phyloP scores from a whole-genome alignment of 2,888 invertebrate species.

The Oxyteleia sp. region DNA sequence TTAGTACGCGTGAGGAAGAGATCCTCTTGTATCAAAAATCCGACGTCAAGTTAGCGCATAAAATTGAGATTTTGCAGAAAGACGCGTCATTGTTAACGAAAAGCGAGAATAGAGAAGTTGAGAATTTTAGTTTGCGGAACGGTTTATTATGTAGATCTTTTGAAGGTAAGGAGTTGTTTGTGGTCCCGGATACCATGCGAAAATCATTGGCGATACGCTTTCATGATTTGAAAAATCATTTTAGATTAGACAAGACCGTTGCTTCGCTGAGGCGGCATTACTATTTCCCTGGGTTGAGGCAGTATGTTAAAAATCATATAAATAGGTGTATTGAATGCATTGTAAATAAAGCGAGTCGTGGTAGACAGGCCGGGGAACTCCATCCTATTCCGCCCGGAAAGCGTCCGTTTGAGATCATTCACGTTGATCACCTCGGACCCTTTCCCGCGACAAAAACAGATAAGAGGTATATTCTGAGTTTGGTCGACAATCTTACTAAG shows the following conservation, averaged over 20 bases:
- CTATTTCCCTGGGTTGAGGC: constrained; percentile 68
- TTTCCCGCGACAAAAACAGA: constrained; percentile 58
- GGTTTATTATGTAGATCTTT: background rate
- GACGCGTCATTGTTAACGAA: too few species aligned
- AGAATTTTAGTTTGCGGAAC: constrained; percentile 10
- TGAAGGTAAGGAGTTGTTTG: background rate
- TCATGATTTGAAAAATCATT: constrained; percentile 73
- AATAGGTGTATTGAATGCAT: constrained; percentile 73
- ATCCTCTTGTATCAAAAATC: background rate
- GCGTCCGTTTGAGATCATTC: constrained; percentile 73
- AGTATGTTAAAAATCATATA: constrained; percentile 71
- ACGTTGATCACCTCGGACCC: constrained; percentile 75
- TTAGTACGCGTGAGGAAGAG: background rate
- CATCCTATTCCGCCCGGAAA: constrained; percentile 74
- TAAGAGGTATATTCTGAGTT: constrained; percentile 71
- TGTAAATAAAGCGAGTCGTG: constrained; percentile 63
- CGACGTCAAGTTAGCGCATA: constrained; percentile 22
- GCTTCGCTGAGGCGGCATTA: constrained; percentile 52
- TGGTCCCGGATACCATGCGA: constrained; percentile 30
- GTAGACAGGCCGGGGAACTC: constrained; percentile 68
- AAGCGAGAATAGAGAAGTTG: background rate
- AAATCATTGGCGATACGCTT: constrained; percentile 39
- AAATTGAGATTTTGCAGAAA: constrained; percentile 41
- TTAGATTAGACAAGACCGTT: constrained; percentile 66
- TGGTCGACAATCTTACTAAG: constrained; percentile 75